Evolutionary conservation across 2,888 invertebrate genomes (phyloP).

Genomic region (Taphrorychus bicolor): DNA sequence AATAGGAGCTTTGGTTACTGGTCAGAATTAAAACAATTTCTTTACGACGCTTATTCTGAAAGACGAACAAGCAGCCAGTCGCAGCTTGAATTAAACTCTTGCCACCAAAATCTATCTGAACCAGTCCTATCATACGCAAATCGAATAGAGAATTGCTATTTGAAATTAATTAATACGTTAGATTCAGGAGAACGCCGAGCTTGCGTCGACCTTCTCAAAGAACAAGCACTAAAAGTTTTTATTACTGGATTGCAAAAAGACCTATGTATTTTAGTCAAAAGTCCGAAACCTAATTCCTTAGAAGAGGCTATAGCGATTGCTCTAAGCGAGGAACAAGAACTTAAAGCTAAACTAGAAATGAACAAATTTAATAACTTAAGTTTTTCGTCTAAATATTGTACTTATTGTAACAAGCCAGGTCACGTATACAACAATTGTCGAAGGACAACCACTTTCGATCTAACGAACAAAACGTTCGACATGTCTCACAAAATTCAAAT

Average conservation of each 20-base stretch:
- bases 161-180: too few species aligned
- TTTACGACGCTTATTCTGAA: constrained; percentile 42
- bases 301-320: constrained; percentile 37
- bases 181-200: constrained; percentile 7
- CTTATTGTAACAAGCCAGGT: background rate
- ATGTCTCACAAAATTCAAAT: constrained; percentile 2
- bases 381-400: background rate
- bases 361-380: background rate
- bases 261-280: constrained; percentile 32
- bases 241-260: constrained; percentile 29
- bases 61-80: constrained; percentile 47
- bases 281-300: constrained; percentile 22
- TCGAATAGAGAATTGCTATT: constrained; percentile 30
- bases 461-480: background rate
- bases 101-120: constrained; percentile 45
- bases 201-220: constrained; percentile 24
- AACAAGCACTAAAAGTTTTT: constrained; percentile 30
- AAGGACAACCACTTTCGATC: background rate
- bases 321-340: constrained; percentile 34
- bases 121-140: constrained; percentile 46
- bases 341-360: constrained; percentile 23
- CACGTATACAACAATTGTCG: background rate
- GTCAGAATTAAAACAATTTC: constrained; percentile 28
- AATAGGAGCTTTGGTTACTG: constrained; percentile 43
- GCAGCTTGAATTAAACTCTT: constrained; percentile 49